Base-by-base conservation (phyloP, 2,888 invertebrate genomes). In the Agrotis puta region DNA sequence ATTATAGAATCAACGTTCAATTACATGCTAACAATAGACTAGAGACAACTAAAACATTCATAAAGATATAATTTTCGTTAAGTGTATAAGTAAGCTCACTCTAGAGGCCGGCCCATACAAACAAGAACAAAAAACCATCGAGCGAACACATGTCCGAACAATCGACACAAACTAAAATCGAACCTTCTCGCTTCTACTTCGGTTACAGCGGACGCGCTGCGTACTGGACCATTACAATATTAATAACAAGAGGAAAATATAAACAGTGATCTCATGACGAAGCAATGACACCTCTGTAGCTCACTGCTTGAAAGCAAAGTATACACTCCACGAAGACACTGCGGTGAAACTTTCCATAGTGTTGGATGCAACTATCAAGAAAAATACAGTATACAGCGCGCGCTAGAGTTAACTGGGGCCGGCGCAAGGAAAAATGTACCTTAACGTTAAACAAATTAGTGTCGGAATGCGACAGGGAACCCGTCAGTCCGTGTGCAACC, bases 11-110 rank as follows among this genome's bases (percentile, higher is more conserved):
- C 80, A 64, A 74, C 74, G 61, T 77, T 82, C 82, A 83, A 88
- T 88, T 91, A 92, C 85, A 90, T 85, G 86, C 93, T 94, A 94
- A 91, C 87, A 90, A 92, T 94, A 95, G 95, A 95, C 95, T 95
- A 95, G 95, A 95, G 92, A 93, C 86, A 94, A 94, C 90, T 92
- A 92, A 93, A 93, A 92, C 91, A 89, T 92, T 90, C 87, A 89
- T 91, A 93, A 85, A 93, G 87, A 93, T 89, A 91, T 90, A 82
- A 76, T 91, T 86, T 88, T 88, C 90, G 85, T 88, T 88, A 87
- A 84, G 86, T 86, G 85, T 89, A 89, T 88, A 92, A 90, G 92
- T 90, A 94, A 91, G 88, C 88, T 92, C 89, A 91, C 90, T 92
- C 90, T 89, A 68, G 71, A 79, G 88, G 90, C 91, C 92, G 93